Percentiles rank a stretch among this genome's conserved stretches.
Conservation (phyloP, 92 coral and sea anemone species). For the Micromussa lordhowensis region DNA sequence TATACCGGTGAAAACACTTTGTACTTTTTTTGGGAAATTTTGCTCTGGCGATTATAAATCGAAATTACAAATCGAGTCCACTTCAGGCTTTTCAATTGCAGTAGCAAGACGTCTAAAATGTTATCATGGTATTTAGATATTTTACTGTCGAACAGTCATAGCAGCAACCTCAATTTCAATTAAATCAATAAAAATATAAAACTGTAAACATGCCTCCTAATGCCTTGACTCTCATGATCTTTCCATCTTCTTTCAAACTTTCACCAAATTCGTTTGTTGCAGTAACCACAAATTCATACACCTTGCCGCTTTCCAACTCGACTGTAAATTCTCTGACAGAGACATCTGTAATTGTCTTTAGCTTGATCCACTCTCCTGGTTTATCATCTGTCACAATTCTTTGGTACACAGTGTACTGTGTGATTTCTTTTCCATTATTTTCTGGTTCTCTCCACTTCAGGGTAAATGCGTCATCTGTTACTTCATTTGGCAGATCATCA, state of each 20-base stretch:
- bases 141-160: too few relatives aligned
- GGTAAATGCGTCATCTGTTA: neutral
- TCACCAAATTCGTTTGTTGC: constrained; percentile 7
- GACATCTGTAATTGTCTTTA: neutral
- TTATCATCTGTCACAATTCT: neutral
- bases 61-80: too few relatives aligned
- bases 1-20: too few relatives aligned
- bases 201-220: too few relatives aligned
- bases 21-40: too few relatives aligned
- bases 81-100: too few relatives aligned
- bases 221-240: neutral
- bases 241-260: neutral
- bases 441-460: neutral
- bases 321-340: neutral
- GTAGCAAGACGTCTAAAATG: too few relatives aligned
- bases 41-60: too few relatives aligned
- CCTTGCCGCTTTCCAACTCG: neutral
- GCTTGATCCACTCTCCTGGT: neutral
- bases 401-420: constrained; percentile 10
- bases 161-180: too few relatives aligned
- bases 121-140: too few relatives aligned
- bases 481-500: neutral
- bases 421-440: neutral
- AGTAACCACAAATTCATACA: constrained; percentile 1
- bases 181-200: too few relatives aligned